Evolutionary conservation across 2,888 invertebrate genomes (phyloP).

Genomic region (Flexamia atlantica): DNA sequence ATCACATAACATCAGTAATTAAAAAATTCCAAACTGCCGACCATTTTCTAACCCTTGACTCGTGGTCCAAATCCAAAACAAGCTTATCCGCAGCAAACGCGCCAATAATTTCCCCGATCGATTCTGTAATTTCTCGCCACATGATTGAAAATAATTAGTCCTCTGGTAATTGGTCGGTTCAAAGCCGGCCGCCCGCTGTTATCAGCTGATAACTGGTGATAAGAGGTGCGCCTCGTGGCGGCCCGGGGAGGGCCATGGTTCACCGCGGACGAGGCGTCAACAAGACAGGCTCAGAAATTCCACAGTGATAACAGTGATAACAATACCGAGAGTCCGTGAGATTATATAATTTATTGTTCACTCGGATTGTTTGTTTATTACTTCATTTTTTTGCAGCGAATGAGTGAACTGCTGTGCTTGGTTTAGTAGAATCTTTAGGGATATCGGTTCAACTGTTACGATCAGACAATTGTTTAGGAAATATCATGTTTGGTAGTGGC

Average conservation of each 20-base stretch:
- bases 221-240: neutral
- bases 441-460: too few species aligned
- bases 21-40: too few species aligned
- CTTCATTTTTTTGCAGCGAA: too few species aligned
- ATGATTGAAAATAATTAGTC: slow-evolving; percentile 29
- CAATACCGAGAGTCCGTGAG: too few species aligned
- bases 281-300: neutral
- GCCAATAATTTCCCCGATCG: neutral
- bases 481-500: too few species aligned
- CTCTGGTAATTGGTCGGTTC: neutral
- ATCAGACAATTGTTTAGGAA: too few species aligned
- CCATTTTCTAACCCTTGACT: neutral
- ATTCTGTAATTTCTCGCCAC: neutral
- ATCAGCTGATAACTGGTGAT: neutral
- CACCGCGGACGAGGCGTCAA: neutral
- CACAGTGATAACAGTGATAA: neutral
- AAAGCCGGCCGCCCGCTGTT: neutral
- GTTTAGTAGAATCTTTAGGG: too few species aligned
- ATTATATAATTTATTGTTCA: slow-evolving; percentile 3
- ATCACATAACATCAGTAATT: too few species aligned
- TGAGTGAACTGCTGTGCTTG: too few species aligned
- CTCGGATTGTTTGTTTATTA: neutral
- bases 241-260: neutral
- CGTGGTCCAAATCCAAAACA: neutral
- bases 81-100: neutral